Percentiles rank a stretch among this genome's conserved stretches.
phyloP scores from a whole-genome alignment of 2,888 invertebrate genomes.

The Tetranychus piercei region DNA sequence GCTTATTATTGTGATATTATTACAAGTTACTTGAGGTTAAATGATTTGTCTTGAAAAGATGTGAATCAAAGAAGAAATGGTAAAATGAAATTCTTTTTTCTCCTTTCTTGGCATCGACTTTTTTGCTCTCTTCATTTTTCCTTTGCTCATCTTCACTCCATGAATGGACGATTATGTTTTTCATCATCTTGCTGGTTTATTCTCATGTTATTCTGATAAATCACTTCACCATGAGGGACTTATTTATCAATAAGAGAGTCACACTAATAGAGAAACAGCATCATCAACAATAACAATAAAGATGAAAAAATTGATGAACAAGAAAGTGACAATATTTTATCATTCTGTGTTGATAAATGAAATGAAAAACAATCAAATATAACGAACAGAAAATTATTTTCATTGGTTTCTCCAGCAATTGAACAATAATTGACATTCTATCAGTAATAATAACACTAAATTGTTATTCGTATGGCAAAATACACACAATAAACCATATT shows the following conservation, averaged over 20 bases:
- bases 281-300: too few relatives aligned
- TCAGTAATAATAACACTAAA: too few relatives aligned
- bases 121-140: too few relatives aligned
- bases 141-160: background rate
- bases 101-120: background rate
- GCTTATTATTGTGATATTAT: background rate
- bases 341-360: too few relatives aligned
- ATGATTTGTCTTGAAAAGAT: background rate
- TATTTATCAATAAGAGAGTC: background rate
- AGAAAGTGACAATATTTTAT: too few relatives aligned
- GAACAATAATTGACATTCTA: too few relatives aligned
- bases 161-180: background rate
- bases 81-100: background rate
- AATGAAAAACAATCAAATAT: too few relatives aligned
- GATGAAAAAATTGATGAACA: too few relatives aligned
- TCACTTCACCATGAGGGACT: background rate
- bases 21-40: conserved; percentile 1
- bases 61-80: background rate
- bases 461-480: too few relatives aligned
- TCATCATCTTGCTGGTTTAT: background rate
- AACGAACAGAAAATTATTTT: too few relatives aligned
- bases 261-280: background rate
- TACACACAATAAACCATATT: too few relatives aligned
- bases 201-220: background rate
- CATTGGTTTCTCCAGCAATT: too few relatives aligned